These are phyloP conservation scores for Eumaeus atala DNA, from an alignment of 1,140 invertebrate species.

Conservation along the genomic window DNA sequence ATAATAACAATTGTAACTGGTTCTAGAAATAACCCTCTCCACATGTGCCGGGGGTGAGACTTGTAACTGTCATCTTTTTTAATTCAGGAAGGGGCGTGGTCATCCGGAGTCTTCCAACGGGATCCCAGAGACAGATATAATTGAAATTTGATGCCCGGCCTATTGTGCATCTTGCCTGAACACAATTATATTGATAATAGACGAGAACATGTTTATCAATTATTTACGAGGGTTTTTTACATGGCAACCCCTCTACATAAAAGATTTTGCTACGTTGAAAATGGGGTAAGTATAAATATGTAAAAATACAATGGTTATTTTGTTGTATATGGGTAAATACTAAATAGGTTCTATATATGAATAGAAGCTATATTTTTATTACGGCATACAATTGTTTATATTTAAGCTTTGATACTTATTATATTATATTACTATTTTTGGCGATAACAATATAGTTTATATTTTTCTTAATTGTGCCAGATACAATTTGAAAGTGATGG, in stretches of 20 bases:
- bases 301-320: too few relatives aligned
- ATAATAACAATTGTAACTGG: slow-evolving; percentile 13
- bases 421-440: too few relatives aligned
- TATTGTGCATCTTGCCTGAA: slow-evolving; percentile 16
- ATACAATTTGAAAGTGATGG: too few relatives aligned
- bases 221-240: neutral
- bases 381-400: too few relatives aligned
- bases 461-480: too few relatives aligned
- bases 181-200: slow-evolving; percentile 10
- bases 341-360: too few relatives aligned
- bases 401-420: too few relatives aligned
- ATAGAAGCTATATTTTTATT: too few relatives aligned
- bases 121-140: slow-evolving; percentile 30
- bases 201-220: slow-evolving; percentile 17
- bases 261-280: neutral
- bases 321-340: too few relatives aligned
- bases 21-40: slow-evolving; percentile 26
- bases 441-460: too few relatives aligned
- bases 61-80: slow-evolving; percentile 48
- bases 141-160: slow-evolving; percentile 23
- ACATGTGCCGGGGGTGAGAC: slow-evolving; percentile 34
- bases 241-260: neutral
- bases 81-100: slow-evolving; percentile 61
- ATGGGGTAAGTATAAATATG: neutral
- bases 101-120: slow-evolving; percentile 50